phyloP scores from a whole-genome alignment of 2,888 invertebrate species.

The Xanthorhoe designata region DNA sequence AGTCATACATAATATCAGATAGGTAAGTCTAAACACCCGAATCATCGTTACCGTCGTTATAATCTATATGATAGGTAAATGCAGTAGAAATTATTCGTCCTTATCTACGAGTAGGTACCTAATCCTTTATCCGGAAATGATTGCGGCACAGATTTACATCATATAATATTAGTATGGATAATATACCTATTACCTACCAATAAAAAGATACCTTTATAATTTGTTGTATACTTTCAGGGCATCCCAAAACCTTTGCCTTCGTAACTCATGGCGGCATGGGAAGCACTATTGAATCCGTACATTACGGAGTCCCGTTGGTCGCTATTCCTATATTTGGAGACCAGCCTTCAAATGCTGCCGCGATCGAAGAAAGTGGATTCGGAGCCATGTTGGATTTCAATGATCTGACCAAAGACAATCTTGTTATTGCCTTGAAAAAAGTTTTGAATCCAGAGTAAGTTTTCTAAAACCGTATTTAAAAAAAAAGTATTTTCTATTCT shows the following conservation, averaged over 20 bases:
- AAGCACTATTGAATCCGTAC: constrained; percentile 86
- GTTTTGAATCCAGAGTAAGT: constrained; percentile 85
- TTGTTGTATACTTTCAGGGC: constrained; percentile 68
- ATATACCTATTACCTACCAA: no score
- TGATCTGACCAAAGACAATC: constrained; percentile 77
- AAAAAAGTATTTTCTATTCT: no score
- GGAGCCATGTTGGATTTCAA: constrained; percentile 78
- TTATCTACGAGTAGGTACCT: no score
- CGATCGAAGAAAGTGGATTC: constrained; percentile 83
- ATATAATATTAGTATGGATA: no score
- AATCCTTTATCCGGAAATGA: no score
- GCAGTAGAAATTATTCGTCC: no score
- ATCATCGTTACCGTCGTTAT: no score
- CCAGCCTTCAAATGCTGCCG: constrained; percentile 85
- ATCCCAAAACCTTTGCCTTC: constrained; percentile 86
- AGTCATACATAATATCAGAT: no score
- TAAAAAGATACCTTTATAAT: not conserved
- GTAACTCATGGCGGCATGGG: constrained; percentile 86
- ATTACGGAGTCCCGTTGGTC: constrained; percentile 86
- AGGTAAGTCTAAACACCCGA: no score
- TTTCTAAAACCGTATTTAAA: not conserved
- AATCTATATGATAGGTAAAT: no score
- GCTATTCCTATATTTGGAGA: constrained; percentile 86
- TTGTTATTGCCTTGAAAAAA: constrained; percentile 80
- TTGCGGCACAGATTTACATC: no score